phyloP scores from a whole-genome alignment of 2,113 vertebrate species.

The Gadus macrocephalus region DNA sequence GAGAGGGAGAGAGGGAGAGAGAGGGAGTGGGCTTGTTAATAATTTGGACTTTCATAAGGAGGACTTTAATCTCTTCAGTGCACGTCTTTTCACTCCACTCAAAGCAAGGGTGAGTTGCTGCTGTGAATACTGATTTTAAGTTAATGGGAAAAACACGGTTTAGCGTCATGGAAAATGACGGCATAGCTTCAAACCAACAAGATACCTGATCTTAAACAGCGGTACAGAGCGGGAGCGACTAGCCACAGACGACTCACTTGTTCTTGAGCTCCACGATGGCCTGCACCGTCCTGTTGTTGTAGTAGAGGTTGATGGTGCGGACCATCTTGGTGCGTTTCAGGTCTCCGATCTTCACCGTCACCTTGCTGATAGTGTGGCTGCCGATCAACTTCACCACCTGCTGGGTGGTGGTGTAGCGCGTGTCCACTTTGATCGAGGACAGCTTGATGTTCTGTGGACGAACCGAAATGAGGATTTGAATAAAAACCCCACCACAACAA shows the following conservation, averaged over 20 bases:
- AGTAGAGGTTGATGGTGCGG: slow-evolving; percentile 94
- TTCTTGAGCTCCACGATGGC: slow-evolving; percentile 98
- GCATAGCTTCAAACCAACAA: no score
- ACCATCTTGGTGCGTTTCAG: slow-evolving; percentile 99
- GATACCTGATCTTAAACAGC: no score
- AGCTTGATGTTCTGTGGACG: slow-evolving; percentile 92
- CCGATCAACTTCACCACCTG: slow-evolving; percentile 98
- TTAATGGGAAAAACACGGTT: no score
- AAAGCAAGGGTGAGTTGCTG: no score
- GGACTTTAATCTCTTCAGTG: no score
- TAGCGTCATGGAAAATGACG: no score
- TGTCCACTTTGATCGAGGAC: slow-evolving; percentile 99
- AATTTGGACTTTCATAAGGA: no score
- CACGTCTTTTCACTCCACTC: no score
- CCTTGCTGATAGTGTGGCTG: slow-evolving; percentile 98
- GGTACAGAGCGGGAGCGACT: no score
- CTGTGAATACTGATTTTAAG: no score
- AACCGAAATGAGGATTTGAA: not conserved
- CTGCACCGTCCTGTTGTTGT: slow-evolving; percentile 97
- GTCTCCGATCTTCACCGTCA: slow-evolving; percentile 97
- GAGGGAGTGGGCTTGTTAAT: not conserved
- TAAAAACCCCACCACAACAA: not conserved
- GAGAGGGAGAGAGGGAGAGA: no score
- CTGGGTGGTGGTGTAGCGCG: slow-evolving; percentile 97
- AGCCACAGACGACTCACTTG: slow-evolving; percentile 75